Base-by-base conservation (phyloP, 2,113 vertebrate genomes). In the Dissostichus mawsoni region DNA sequence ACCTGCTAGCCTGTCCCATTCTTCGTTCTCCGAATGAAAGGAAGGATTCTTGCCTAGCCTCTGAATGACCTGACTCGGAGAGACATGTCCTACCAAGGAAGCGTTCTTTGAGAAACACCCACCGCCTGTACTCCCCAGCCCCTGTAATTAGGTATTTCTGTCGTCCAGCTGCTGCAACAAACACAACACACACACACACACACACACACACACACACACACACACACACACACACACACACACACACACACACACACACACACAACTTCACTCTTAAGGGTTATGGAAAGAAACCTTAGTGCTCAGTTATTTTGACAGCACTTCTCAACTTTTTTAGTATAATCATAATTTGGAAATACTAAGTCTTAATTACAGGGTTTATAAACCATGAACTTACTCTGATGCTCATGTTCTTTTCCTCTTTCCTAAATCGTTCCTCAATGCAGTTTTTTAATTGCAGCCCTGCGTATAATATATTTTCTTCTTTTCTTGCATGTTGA, bases 111-210 rank as follows among this genome's bases (percentile, higher is more conserved):
- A 29, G 25, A 29, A 29, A 29, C 25, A 29, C 25, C 20, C 3
- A 53, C 52, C 18, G 52, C n/a, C 52, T 53, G 9, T 1, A 59
- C 45, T 44, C 6, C 58, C 9, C 25, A 78, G 48, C n/a, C 44
- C 23, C 23, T n/a, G 57, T 89, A 89, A 90, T 89, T 85, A 90
- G 77, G 68, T 25, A 62, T 47, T 47, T 70, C 69, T 88, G 76
- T 87, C 84, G 73, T 11, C 20, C 52, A 82, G 80, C 72, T 59
- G 36, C 20, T 50, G 23, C 23, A 41, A 41, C 36, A 65, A 13
- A 25, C 29, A 14, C 61, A 8, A 23, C 23, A 23, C 36, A 61
- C n/a, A 50, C 51, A 65, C 25, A 25, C 29, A 13, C 61, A 13
- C 59, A 41, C 33, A n/a, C 59, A 44, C 17, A 6, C 29, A 18